Conservation (phyloP, 2,797 vertebrate genomes). For the Dryobates pubescens region DNA sequence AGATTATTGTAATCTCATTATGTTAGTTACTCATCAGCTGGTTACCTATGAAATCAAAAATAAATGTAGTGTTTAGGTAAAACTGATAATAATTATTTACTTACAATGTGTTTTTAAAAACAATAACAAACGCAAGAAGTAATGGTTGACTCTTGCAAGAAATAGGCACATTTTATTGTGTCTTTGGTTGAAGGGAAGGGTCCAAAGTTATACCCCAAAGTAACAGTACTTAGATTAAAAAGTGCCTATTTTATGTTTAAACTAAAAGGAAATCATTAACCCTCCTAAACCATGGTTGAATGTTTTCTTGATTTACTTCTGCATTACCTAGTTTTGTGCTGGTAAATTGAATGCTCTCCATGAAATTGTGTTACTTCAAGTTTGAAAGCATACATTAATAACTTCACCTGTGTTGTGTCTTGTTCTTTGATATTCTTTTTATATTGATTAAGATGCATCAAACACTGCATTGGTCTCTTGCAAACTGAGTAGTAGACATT, state of each 20-base stretch:
- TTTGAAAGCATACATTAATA: background rate
- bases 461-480: constrained; percentile 50
- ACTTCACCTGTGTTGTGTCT: background rate
- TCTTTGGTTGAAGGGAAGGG: background rate
- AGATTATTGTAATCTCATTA: background rate
- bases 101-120: background rate
- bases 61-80: background rate
- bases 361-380: background rate
- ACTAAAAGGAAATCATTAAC: background rate
- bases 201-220: background rate
- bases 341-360: background rate
- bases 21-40: background rate
- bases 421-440: constrained; percentile 40
- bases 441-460: constrained; percentile 31
- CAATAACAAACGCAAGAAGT: background rate
- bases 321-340: background rate
- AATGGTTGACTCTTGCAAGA: background rate
- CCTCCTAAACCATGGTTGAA: background rate
- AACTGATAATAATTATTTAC: background rate
- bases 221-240: background rate
- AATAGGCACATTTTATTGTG: background rate
- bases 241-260: background rate
- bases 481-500: constrained; percentile 43
- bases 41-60: background rate
- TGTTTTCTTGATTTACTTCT: background rate